Evolutionary conservation across 1,140 invertebrate genomes (phyloP).

Genomic region (Odontomachus brunneus): DNA sequence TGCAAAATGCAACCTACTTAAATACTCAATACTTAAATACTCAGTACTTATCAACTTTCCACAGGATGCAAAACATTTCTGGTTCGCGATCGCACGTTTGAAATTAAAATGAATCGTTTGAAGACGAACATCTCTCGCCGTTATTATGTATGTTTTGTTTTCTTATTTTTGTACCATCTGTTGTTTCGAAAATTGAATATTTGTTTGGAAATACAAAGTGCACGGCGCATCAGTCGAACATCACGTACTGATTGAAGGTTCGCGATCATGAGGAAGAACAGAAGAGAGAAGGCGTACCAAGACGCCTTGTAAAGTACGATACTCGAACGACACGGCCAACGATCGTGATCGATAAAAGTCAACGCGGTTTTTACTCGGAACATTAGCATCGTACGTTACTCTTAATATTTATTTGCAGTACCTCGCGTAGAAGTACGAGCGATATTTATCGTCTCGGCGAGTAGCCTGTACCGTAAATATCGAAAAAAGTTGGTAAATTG

Average conservation of each 20-base stretch:
- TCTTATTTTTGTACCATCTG: no score
- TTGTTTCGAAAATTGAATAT: no score
- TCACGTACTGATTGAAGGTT: no score
- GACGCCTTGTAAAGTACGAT: conserved; percentile 32
- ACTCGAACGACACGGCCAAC: conserved; percentile 37
- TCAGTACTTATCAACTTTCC: no score
- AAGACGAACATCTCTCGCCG: no score
- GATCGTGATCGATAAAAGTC: conserved; percentile 54
- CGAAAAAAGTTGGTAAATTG: conserved; percentile 45
- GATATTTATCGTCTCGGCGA: conserved; percentile 30
- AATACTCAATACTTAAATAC: no score
- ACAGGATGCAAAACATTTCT: no score
- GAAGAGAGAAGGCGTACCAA: conserved; percentile 24
- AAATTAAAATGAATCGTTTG: no score
- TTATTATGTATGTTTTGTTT: no score
- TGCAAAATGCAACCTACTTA: not conserved
- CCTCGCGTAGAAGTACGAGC: not conserved
- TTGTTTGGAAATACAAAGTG: no score
- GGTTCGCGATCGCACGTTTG: no score
- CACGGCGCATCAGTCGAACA: not conserved
- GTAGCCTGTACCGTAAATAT: conserved; percentile 40
- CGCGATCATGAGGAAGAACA: conserved; percentile 21
- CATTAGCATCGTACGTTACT: conserved; percentile 38
- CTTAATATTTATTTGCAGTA: conserved; percentile 33
- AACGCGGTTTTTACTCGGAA: conserved; percentile 42